A percentile compares a stretch with the other conserved stretches of the same genome.
Conservation (phyloP, 2,797 vertebrate genomes). For the Choloepus didactylus region DNA sequence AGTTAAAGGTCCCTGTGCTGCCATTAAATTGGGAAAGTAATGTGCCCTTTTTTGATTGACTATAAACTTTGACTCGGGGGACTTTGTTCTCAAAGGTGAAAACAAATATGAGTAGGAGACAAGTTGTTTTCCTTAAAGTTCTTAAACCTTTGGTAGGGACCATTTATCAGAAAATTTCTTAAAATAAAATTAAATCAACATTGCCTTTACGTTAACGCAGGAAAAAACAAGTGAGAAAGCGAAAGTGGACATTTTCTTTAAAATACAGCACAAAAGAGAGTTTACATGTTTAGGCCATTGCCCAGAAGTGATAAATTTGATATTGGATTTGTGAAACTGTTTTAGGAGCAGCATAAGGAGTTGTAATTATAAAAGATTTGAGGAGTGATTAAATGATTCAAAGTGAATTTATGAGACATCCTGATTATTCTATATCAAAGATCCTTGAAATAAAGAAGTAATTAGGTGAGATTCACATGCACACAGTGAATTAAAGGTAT, state of each 20-base stretch:
- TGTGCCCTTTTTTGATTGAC: slow-evolving; percentile 83
- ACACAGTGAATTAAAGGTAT: slow-evolving; percentile 15
- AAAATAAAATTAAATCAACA: slow-evolving; percentile 73
- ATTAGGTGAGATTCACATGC: slow-evolving; percentile 64
- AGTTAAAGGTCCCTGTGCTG: slow-evolving; percentile 84
- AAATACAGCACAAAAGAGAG: slow-evolving; percentile 51
- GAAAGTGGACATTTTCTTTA: slow-evolving; percentile 65
- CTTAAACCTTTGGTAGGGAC: slow-evolving; percentile 64
- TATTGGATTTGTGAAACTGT: slow-evolving; percentile 68
- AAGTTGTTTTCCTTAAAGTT: slow-evolving; percentile 77
- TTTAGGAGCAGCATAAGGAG: slow-evolving; percentile 55
- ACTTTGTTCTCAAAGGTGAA: slow-evolving; percentile 81
- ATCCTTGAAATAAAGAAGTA: slow-evolving; percentile 58
- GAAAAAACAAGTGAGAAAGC: slow-evolving; percentile 69
- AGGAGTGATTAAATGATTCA: slow-evolving; percentile 70
- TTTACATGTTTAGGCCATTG: slow-evolving; percentile 34
- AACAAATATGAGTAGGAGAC: slow-evolving; percentile 78
- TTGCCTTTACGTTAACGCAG: slow-evolving; percentile 24
- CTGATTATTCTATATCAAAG: slow-evolving; percentile 49
- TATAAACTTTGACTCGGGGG: slow-evolving; percentile 84
- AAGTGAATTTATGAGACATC: slow-evolving; percentile 71
- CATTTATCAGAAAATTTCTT: slow-evolving; percentile 69
- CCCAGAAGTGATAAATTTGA: slow-evolving; percentile 76
- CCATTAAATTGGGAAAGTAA: slow-evolving; percentile 86
- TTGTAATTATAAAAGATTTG: slow-evolving; percentile 71